phyloP scores from a whole-genome alignment of 1,140 invertebrate species.

The Acyrthosiphon pisum region DNA sequence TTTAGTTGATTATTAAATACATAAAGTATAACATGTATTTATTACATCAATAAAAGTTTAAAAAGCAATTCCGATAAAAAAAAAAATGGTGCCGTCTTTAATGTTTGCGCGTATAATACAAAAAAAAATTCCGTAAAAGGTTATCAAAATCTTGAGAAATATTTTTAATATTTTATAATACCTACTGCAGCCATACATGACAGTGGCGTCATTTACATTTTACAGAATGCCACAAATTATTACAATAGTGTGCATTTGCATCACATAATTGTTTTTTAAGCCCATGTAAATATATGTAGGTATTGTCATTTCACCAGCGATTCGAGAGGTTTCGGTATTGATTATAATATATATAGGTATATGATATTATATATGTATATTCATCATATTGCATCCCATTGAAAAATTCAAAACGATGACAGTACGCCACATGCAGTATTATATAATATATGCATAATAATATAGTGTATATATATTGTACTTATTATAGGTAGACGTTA shows the following conservation, averaged over 20 bases:
- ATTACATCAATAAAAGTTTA: not conserved
- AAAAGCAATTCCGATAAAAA: not conserved
- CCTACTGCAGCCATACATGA: not conserved
- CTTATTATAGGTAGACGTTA: not conserved
- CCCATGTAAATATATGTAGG: not conserved
- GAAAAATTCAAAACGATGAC: not conserved
- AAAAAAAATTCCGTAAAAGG: not conserved
- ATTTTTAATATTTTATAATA: not conserved
- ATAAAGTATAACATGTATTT: not conserved
- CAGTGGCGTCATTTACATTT: not conserved
- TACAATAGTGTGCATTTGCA: slow-evolving; percentile 4
- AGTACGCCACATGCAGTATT: not conserved
- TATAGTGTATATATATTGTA: not conserved
- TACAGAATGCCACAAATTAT: not conserved
- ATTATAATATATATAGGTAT: not conserved
- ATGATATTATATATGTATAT: not conserved
- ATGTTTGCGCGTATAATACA: not conserved
- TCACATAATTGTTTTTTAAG: slow-evolving; percentile 7
- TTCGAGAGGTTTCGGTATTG: not conserved
- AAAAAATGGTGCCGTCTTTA: not conserved
- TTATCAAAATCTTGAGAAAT: not conserved
- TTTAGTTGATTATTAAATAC: not conserved
- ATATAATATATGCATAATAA: not conserved
- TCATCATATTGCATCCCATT: not conserved
- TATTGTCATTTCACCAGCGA: not conserved